A percentile compares a stretch with the other conserved stretches of the same genome.
These are phyloP conservation scores for Oscheius myriophilus DNA, from an alignment of 2,888 invertebrate genomes.

Conservation along the genomic window DNA sequence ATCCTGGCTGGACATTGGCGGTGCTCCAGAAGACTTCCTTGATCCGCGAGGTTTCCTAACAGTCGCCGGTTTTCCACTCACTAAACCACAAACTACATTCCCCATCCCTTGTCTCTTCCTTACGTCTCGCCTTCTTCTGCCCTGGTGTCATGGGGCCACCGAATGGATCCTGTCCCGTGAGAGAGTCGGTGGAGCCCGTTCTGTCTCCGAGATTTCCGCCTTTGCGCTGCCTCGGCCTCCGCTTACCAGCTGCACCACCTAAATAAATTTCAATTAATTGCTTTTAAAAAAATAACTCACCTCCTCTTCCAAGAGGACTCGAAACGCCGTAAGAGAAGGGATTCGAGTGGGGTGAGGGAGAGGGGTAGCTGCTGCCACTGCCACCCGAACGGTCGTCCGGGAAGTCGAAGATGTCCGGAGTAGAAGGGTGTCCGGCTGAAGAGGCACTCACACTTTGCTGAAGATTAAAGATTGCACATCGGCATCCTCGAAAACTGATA, in stretches of 20 bases:
- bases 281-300: too few relatives aligned
- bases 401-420: slow-evolving; percentile 38
- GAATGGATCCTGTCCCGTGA: slow-evolving; percentile 5
- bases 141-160: too few relatives aligned
- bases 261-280: background rate
- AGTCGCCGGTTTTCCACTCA: slow-evolving; percentile 8
- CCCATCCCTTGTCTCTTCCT: background rate
- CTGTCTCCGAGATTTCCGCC: slow-evolving; percentile 27
- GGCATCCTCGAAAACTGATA: background rate
- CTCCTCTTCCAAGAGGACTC: slow-evolving; percentile 28
- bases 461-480: background rate
- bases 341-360: slow-evolving; percentile 28
- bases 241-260: slow-evolving; percentile 2
- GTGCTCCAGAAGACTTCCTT: slow-evolving; percentile 35
- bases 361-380: slow-evolving; percentile 32
- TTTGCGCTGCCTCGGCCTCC: slow-evolving; percentile 23
- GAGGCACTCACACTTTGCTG: slow-evolving; percentile 44
- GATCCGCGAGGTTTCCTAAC: slow-evolving; percentile 19
- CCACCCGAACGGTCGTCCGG: slow-evolving; percentile 31
- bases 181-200: slow-evolving; percentile 23
- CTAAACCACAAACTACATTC: background rate
- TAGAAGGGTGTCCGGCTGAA: slow-evolving; percentile 37
- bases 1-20: slow-evolving; percentile 27
- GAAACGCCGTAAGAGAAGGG: slow-evolving; percentile 23
- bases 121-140: slow-evolving; percentile 6